phyloP scores from a whole-genome alignment of 2,888 invertebrate species.

The Allophyes oxyacanthae region DNA sequence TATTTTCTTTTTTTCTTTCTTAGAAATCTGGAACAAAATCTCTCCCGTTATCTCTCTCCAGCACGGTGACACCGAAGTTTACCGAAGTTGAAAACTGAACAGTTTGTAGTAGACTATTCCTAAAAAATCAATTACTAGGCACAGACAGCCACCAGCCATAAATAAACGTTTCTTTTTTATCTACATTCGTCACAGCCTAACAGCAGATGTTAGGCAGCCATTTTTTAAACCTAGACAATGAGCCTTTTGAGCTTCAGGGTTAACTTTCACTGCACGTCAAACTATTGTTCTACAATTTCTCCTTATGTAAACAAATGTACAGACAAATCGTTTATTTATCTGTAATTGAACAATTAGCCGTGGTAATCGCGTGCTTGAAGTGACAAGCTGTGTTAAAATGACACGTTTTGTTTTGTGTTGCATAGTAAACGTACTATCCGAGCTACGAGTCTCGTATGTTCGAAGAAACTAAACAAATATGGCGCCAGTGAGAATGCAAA shows the following conservation, averaged over 20 bases:
- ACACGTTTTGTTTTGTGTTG: not conserved
- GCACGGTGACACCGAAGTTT: too few relatives aligned
- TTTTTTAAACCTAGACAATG: constrained; percentile 14
- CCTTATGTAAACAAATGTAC: constrained; percentile 23
- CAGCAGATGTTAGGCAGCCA: constrained; percentile 16
- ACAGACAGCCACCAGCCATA: not conserved
- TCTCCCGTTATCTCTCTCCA: too few relatives aligned
- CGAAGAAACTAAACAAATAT: too few relatives aligned
- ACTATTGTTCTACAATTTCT: constrained; percentile 27
- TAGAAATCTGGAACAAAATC: too few relatives aligned
- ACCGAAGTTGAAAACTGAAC: too few relatives aligned
- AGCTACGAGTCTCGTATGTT: too few relatives aligned
- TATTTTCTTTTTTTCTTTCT: too few relatives aligned
- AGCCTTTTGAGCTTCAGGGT: constrained; percentile 11
- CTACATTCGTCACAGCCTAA: not conserved
- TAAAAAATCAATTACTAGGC: not conserved
- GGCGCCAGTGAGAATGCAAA: too few relatives aligned
- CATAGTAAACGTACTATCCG: too few relatives aligned
- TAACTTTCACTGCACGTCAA: constrained; percentile 27
- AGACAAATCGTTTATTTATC: constrained; percentile 6
- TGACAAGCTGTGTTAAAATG: not conserved
- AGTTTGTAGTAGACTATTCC: too few relatives aligned
- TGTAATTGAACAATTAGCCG: constrained; percentile 12
- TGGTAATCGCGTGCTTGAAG: not conserved
- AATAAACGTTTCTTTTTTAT: constrained; percentile 1